Conservation (phyloP, 2,113 vertebrate species). For the Accipiter cooperii region DNA sequence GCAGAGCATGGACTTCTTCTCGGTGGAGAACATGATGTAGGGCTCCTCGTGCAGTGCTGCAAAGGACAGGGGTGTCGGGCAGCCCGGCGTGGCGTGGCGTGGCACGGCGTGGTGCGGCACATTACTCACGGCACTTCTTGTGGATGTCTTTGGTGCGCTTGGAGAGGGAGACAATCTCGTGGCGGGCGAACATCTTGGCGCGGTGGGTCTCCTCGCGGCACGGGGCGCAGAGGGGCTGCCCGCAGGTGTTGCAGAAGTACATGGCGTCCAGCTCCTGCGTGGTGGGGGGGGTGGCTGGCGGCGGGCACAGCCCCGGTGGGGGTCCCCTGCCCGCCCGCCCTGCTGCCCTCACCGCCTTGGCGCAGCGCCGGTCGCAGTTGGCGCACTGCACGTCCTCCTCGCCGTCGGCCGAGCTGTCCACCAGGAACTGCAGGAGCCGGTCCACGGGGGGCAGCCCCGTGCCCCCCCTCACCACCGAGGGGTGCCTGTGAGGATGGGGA, state of each 20-base stretch:
- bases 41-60: slow-evolving; percentile 89
- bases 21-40: slow-evolving; percentile 93
- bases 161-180: slow-evolving; percentile 89
- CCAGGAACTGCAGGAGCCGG: slow-evolving; percentile 87
- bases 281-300: background rate
- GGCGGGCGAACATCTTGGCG: slow-evolving; percentile 87
- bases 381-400: slow-evolving; percentile 84
- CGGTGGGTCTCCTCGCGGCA: slow-evolving; percentile 90
- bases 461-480: slow-evolving; percentile 82
- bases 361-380: slow-evolving; percentile 82
- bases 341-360: background rate
- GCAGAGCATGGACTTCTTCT: slow-evolving; percentile 93
- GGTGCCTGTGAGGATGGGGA: slow-evolving; percentile 65
- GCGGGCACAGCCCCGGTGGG: fast-evolving
- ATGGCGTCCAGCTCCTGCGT: slow-evolving; percentile 81
- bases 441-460: slow-evolving; percentile 83
- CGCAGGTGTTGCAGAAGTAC: slow-evolving; percentile 93
- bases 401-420: slow-evolving; percentile 81
- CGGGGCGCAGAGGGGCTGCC: slow-evolving; percentile 85
- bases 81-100: background rate
- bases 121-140: slow-evolving; percentile 85
- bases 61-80: background rate
- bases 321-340: fast-evolving
- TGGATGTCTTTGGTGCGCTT: slow-evolving; percentile 88
- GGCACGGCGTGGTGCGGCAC: fast-evolving